phyloP scores from a whole-genome alignment of 1,140 invertebrate genomes.

The Globodera rostochiensis region DNA sequence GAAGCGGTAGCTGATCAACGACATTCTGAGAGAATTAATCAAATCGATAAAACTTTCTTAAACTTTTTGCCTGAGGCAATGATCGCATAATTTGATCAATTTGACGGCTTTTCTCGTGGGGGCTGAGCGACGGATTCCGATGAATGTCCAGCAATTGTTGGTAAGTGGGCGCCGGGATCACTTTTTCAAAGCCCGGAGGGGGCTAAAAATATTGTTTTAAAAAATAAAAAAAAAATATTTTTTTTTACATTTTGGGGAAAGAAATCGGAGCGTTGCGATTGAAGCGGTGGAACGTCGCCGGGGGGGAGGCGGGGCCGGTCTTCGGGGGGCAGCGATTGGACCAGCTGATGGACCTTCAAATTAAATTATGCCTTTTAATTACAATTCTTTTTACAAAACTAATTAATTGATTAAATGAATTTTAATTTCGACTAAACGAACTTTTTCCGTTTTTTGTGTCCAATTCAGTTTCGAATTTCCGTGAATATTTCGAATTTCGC shows the following conservation, averaged over 20 bases:
- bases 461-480: conserved; percentile 28
- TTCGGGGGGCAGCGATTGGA: conserved; percentile 40
- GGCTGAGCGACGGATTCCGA: conserved; percentile 25
- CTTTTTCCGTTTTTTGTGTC: conserved; percentile 27
- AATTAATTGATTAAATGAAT: too few relatives aligned
- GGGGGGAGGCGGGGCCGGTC: conserved; percentile 1
- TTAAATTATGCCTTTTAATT: too few relatives aligned
- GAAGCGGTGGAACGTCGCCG: background rate
- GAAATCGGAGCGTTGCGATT: conserved; percentile 2
- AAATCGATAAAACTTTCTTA: background rate
- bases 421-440: background rate
- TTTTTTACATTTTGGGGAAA: conserved; percentile 39
- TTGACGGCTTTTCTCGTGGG: conserved; percentile 39
- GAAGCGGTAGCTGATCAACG: conserved; percentile 43
- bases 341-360: conserved; percentile 24
- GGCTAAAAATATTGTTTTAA: conserved; percentile 27
- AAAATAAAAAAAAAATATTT: background rate
- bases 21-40: conserved; percentile 30
- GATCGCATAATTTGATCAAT: conserved; percentile 43
- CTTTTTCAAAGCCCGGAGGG: conserved; percentile 45
- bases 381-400: too few relatives aligned
- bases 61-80: conserved; percentile 20
- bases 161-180: conserved; percentile 38
- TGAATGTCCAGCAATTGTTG: conserved; percentile 37
- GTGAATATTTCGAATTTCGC: conserved; percentile 38